Base-by-base conservation (phyloP, 2,113 vertebrate genomes). In the Osmerus eperlanus region DNA sequence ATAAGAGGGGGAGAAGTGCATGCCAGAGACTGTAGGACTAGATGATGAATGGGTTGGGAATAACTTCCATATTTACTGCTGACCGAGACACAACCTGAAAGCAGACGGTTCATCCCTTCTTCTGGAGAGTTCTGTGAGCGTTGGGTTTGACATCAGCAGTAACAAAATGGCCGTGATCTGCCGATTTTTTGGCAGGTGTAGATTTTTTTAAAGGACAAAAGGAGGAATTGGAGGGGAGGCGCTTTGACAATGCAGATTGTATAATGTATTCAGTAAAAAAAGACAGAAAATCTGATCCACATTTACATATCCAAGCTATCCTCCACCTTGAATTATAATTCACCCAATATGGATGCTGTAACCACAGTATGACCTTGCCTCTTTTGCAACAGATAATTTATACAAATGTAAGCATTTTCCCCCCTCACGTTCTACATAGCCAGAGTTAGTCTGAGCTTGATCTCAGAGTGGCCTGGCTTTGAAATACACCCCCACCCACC, bases 351-450 rank as follows among this genome's bases (percentile, higher is more conserved):
- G 79, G 87, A 82, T 78, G 65, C 75, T 3, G 64, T 79, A 84
- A 65, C 70, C 72, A 77, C 83, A 78, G 70, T 72, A 36, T 88
- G 86, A 90, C 89, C 86, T 85, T 89, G 80, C 47, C 71, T 65
- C n/a, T 68, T 77, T 87, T 79, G 70, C 74, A 66, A 71, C 71
- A 86, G 74, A 77, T 89, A 90, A 91, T 91, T 87, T 90, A 88
- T 87, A 90, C 84, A 90, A 90, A 90, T 90, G 79, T 84, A 90
- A 87, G 85, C 85, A 78, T 81, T 85, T 76, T 76, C 72, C 51
- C 67, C 32, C 65, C 74, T 70, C 78, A 77, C 77, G 78, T 78
- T 76, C 74, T 59, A 28, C 41, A 47, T 28, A 75, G 77, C 71
- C 70, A 68, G 65, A 81, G 83, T 83, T 89, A 82, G 78, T 82